Evolutionary conservation across 1,140 invertebrate species (phyloP), one percentile per base, ranked within the genome.

Genomic region (Tachypleus tridentatus): DNA sequence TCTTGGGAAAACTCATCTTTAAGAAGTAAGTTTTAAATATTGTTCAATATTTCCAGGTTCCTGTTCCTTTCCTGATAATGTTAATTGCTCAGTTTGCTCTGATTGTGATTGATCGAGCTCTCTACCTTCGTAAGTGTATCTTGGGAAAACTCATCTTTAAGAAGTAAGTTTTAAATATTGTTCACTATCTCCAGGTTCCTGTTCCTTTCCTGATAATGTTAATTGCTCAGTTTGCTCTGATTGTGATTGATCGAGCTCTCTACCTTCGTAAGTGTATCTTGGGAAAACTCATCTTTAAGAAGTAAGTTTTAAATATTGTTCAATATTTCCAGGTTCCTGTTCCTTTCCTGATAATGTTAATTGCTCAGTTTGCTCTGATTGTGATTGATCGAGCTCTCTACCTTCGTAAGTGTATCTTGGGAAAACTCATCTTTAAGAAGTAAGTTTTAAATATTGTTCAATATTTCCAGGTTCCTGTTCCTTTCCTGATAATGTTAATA

Each of bases 321-420:
- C 10, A 60, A 60, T 64, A 54, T 51, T 67, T 69, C 2, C 63
- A 79, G 79, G 91, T 99, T 57, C 97, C 97, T 4, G 84, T 97
- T 64, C 87, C 93, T 5, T 98, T 99, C 76, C 80, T 99, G 1
- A 82, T 97, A 4, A 98, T 99, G 93, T 78, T 99, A 67, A 80
- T 96, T 3, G 89, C 93, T 74, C 81, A 83, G 73, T 98, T 98
- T 78, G 84, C 85, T 4, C 80, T 98, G 54, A 98, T 98, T 67
- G 87, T 99, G 4, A 85, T 98, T 53, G 97, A 99, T 77, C 83
- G 97, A 67, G 95, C 93, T 1, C 81, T 99, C n/a, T 99, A 96
- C 74, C 80, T 99, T 58, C 80, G 93, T 70, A 98, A 98, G 79
- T 91, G 90, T 70, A 90, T 97, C 70, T 75, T 92, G 3, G 89